phyloP scores from a whole-genome alignment of 2,113 vertebrate species.

The Gymnorhina tibicen region DNA sequence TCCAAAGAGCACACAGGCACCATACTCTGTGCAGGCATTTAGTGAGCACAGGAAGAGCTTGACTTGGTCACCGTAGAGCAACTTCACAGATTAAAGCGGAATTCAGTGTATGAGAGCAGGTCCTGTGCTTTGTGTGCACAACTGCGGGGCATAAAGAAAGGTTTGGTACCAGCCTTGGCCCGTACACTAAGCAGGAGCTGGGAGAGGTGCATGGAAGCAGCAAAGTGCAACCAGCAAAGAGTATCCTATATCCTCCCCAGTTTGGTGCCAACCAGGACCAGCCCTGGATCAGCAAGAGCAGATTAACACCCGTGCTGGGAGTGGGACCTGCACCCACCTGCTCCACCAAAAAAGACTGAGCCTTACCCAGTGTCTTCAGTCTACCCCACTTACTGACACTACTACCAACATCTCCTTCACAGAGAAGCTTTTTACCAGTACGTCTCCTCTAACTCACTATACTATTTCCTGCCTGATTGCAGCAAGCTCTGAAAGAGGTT shows the following conservation, averaged over 20 bases:
- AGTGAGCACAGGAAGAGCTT: background rate
- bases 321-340: background rate
- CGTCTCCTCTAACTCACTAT: background rate
- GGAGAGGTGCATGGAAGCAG: background rate
- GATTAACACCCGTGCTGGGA: accelerated
- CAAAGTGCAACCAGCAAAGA: background rate
- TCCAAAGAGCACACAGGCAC: accelerated
- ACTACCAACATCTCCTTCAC: background rate
- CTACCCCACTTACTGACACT: background rate
- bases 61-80: background rate
- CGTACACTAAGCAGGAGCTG: background rate
- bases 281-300: background rate
- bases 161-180: background rate
- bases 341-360: background rate
- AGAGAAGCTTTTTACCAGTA: background rate
- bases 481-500: background rate
- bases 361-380: background rate
- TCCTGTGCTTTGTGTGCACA: background rate
- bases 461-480: background rate
- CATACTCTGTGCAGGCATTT: background rate
- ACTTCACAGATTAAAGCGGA: background rate
- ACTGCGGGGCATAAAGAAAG: accelerated
- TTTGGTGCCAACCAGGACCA: background rate
- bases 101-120: background rate
- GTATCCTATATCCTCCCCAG: background rate